Percentiles rank a stretch among this genome's conserved stretches.
phyloP scores from a whole-genome alignment of 2,888 invertebrate genomes.

The Chesias legatella region DNA sequence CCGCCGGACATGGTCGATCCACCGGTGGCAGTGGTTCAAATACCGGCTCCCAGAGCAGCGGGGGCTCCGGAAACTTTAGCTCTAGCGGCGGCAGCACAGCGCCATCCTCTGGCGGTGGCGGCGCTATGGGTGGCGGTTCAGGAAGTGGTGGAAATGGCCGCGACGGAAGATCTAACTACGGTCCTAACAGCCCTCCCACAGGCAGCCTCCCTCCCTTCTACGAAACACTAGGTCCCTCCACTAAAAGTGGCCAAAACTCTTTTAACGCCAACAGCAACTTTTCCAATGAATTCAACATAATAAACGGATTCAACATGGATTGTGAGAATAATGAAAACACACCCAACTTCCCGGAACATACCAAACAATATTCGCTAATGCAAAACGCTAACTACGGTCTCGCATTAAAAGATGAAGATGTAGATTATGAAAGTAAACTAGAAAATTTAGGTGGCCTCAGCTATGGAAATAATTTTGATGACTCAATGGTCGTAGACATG shows the following conservation, averaged over 20 bases:
- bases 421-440: conserved; percentile 88
- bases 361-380: conserved; percentile 88
- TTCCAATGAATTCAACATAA: conserved; percentile 84
- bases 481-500: conserved; percentile 92
- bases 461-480: conserved; percentile 84
- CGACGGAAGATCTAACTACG: conserved; percentile 91
- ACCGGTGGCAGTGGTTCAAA: conserved; percentile 80
- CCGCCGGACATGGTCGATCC: conserved; percentile 89
- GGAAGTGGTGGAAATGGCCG: conserved; percentile 89
- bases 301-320: conserved; percentile 87
- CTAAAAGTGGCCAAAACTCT: conserved; percentile 87
- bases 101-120: conserved; percentile 81
- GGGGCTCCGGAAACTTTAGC: conserved; percentile 75
- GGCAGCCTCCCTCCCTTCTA: conserved; percentile 94
- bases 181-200: conserved; percentile 92
- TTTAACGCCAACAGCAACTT: conserved; percentile 85
- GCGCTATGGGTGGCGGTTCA: conserved; percentile 84
- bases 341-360: conserved; percentile 74
- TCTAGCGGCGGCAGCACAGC: conserved; percentile 79
- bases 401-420: conserved; percentile 89
- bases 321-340: conserved; percentile 85
- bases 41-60: conserved; percentile 74
- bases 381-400: conserved; percentile 91
- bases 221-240: conserved; percentile 84
- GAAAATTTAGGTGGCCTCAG: conserved; percentile 83